These are phyloP conservation scores for Elephas maximus DNA, from an alignment of 2,113 vertebrate species.

Conservation along the genomic window DNA sequence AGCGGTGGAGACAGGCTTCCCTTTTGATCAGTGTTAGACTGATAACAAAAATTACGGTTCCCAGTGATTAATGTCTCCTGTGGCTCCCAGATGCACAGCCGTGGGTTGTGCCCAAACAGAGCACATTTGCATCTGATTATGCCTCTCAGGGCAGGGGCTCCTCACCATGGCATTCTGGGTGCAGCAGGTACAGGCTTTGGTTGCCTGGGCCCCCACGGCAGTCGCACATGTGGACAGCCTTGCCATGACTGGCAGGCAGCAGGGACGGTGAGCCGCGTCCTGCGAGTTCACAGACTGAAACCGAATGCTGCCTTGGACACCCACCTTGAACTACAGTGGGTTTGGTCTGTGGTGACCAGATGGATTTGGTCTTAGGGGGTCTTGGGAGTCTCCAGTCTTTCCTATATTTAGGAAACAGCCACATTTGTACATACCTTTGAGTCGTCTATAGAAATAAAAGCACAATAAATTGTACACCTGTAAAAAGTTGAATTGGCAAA, in stretches of 20 bases:
- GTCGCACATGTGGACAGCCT: background rate
- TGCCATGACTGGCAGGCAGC: background rate
- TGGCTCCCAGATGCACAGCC: conserved; percentile 85
- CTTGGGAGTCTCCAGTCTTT: no score
- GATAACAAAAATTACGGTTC: conserved; percentile 96
- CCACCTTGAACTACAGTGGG: background rate
- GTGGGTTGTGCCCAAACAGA: conserved; percentile 88
- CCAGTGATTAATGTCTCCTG: conserved; percentile 92
- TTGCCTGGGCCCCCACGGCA: conserved; percentile 38
- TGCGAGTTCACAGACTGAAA: no score
- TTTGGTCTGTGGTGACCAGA: background rate
- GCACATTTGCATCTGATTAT: conserved; percentile 91
- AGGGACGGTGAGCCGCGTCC: no score
- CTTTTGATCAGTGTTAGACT: conserved; percentile 97
- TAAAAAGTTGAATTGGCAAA: no score
- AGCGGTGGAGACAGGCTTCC: conserved; percentile 94
- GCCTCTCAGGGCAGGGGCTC: conserved; percentile 47
- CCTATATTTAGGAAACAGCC: no score
- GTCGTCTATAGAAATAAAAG: no score
- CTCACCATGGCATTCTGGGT: background rate
- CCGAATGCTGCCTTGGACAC: background rate
- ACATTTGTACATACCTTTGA: no score
- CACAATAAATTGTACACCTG: no score
- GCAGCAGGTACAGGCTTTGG: conserved; percentile 45
- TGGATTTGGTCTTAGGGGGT: background rate